Evolutionary conservation across 1,140 invertebrate species (phyloP).

Genomic region (Papilio xuthus): DNA sequence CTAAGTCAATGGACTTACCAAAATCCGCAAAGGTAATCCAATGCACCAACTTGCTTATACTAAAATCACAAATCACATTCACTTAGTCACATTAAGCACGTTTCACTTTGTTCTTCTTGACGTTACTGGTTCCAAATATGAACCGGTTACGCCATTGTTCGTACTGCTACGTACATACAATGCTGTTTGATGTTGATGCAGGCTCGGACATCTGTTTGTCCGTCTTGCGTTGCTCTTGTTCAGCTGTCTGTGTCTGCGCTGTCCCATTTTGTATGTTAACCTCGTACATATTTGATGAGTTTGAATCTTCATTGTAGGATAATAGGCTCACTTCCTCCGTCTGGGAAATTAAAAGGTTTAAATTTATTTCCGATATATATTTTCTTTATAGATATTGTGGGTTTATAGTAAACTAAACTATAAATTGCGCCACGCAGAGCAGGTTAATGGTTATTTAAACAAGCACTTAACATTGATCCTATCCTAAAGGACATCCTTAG

Average conservation of each 20-base stretch:
- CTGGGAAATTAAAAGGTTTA: slow-evolving; percentile 50
- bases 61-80: slow-evolving; percentile 42
- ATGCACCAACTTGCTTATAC: slow-evolving; percentile 39
- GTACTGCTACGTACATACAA: slow-evolving; percentile 77
- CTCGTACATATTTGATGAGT: slow-evolving; percentile 73
- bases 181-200: slow-evolving; percentile 59
- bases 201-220: slow-evolving; percentile 49
- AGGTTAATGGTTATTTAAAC: neutral
- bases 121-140: slow-evolving; percentile 66
- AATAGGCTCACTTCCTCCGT: slow-evolving; percentile 72
- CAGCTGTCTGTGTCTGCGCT: slow-evolving; percentile 33
- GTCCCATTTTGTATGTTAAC: slow-evolving; percentile 64
- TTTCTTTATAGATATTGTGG: neutral
- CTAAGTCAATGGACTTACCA: slow-evolving; percentile 41
- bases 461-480: neutral
- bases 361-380: neutral
- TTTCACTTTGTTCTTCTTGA: slow-evolving; percentile 51
- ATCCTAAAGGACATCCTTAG: no score
- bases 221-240: slow-evolving; percentile 28
- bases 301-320: slow-evolving; percentile 78
- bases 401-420: neutral
- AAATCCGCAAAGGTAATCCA: neutral
- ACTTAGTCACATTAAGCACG: slow-evolving; percentile 45
- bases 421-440: neutral
- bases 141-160: slow-evolving; percentile 71